Evolutionary conservation across 2,888 invertebrate genomes (phyloP).

Genomic region (Leptinotarsa haldemani): DNA sequence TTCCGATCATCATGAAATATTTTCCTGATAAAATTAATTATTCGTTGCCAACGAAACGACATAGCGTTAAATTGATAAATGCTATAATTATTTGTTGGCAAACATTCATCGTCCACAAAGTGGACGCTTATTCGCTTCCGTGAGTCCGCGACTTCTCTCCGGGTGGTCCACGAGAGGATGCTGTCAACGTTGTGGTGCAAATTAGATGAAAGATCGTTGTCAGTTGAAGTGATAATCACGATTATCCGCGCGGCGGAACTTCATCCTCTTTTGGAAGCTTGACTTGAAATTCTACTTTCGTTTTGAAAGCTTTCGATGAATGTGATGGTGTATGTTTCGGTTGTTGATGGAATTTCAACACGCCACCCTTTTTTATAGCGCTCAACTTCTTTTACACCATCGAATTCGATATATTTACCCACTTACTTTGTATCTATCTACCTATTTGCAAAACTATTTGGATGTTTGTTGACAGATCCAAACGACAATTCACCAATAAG

Average conservation of each 20-base stretch:
- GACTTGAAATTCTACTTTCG: not conserved
- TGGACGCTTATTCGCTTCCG: not conserved
- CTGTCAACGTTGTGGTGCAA: slow-evolving; percentile 1
- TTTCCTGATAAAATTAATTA: not conserved
- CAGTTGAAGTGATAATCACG: slow-evolving; percentile 15
- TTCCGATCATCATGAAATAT: too few relatives aligned
- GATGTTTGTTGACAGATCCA: too few relatives aligned
- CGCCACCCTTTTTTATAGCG: not conserved
- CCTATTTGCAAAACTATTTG: too few relatives aligned
- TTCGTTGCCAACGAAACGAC: not conserved
- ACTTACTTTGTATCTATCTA: too few relatives aligned
- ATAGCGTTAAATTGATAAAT: not conserved
- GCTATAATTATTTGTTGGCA: not conserved
- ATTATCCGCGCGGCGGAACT: not conserved
- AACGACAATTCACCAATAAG: too few relatives aligned
- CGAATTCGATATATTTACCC: too few relatives aligned
- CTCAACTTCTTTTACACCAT: not conserved
- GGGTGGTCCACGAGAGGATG: not conserved
- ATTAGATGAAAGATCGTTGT: slow-evolving; percentile 15
- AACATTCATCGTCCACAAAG: not conserved
- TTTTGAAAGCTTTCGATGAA: not conserved
- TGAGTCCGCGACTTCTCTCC: slow-evolving; percentile 3
- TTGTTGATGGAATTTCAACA: not conserved
- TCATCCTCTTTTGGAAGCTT: slow-evolving; percentile 4
- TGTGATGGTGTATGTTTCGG: not conserved